A percentile compares a stretch with the other conserved stretches of the same genome.
Conservation (phyloP, 92 coral and sea anemone genomes). For the Meandrina meandrites region DNA sequence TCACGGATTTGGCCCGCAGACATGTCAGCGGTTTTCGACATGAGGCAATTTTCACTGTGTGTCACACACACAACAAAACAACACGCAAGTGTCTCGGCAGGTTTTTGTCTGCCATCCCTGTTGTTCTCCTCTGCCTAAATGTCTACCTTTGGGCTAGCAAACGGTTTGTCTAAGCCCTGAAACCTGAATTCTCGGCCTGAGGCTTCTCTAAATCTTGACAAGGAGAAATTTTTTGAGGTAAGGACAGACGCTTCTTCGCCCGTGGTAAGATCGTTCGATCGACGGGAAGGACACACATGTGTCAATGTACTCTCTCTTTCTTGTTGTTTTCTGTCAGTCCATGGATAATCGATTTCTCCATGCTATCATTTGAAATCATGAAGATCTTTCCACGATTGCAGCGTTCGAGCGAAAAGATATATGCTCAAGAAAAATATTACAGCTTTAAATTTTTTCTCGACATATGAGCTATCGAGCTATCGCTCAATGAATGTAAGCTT, state of each 20-base stretch:
- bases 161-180: not conserved
- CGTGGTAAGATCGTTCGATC: not conserved
- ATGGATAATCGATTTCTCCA: not conserved
- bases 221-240: not conserved
- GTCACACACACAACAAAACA: slow-evolving; percentile 14
- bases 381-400: not conserved
- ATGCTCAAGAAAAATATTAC: not conserved
- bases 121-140: not conserved
- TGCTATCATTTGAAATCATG: not conserved
- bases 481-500: too few species aligned
- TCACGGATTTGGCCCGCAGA: not conserved
- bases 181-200: not conserved
- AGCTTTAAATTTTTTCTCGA: not conserved
- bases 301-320: too few species aligned
- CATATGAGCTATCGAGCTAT: not conserved
- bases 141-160: not conserved
- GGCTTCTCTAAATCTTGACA: not conserved
- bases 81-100: slow-evolving; percentile 8
- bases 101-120: not conserved
- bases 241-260: not conserved
- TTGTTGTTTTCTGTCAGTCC: not conserved
- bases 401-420: not conserved
- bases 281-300: not conserved
- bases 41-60: not conserved
- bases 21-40: slow-evolving; percentile 10